These are phyloP conservation scores for Panonychus citri DNA, from an alignment of 1,140 invertebrate genomes.

Conservation along the genomic window DNA sequence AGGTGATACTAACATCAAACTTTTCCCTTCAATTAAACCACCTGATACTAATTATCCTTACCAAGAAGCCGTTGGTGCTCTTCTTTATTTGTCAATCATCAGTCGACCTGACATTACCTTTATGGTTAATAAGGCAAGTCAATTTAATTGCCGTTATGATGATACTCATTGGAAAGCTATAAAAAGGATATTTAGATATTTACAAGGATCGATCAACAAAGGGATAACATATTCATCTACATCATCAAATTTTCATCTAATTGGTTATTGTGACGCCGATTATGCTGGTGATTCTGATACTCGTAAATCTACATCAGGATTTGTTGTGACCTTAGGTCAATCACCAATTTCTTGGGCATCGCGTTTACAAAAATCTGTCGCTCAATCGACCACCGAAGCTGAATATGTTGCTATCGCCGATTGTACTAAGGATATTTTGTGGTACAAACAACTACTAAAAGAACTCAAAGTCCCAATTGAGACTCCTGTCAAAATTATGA, in stretches of 20 bases:
- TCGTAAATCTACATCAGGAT: slow-evolving; percentile 19
- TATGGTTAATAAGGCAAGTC: slow-evolving; percentile 23
- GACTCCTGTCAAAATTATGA: slow-evolving; percentile 8
- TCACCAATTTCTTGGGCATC: slow-evolving; percentile 17
- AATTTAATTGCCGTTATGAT: slow-evolving; percentile 22
- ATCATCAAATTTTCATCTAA: no score
- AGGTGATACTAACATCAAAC: background rate
- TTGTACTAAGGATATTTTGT: no score
- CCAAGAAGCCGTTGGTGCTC: slow-evolving; percentile 7
- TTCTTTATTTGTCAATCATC: slow-evolving; percentile 24
- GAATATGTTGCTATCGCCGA: no score
- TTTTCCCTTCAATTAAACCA: background rate
- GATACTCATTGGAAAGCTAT: slow-evolving; percentile 21
- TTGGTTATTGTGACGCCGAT: slow-evolving; percentile 23
- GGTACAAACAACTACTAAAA: slow-evolving; percentile 13
- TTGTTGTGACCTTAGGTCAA: slow-evolving; percentile 16
- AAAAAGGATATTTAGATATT: slow-evolving; percentile 24
- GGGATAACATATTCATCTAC: no score
- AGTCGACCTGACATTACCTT: slow-evolving; percentile 26
- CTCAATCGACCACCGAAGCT: no score
- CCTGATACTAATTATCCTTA: background rate
- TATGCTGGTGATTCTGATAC: slow-evolving; percentile 19
- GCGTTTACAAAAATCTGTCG: no score
- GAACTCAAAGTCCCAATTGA: slow-evolving; percentile 9
- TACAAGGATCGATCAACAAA: slow-evolving; percentile 18